Evolutionary conservation across 2,888 invertebrate species (phyloP).

Genomic region (Argyresthia albistria): DNA sequence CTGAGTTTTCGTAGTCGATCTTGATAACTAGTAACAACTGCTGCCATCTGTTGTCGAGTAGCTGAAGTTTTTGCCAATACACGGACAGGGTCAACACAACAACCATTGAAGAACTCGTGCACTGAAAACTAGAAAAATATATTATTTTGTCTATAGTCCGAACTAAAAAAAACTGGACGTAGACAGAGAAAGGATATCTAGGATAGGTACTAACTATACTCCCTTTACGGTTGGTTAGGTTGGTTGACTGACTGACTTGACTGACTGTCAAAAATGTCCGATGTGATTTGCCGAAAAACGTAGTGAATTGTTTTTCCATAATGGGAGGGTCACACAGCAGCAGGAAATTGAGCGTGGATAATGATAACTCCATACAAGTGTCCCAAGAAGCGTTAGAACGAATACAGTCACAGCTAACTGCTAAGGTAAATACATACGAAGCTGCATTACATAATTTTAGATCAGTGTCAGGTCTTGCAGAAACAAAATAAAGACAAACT

Average conservation of each 20-base stretch:
- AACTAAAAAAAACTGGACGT: background rate
- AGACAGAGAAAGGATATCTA: too few species aligned
- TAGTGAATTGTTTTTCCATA: constrained; percentile 36
- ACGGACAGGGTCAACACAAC: too few species aligned
- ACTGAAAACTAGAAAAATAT: too few species aligned
- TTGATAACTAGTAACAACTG: background rate
- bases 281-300: constrained; percentile 27
- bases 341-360: constrained; percentile 60
- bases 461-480: constrained; percentile 53
- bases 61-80: constrained; percentile 7
- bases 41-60: constrained; percentile 19
- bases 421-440: constrained; percentile 48
- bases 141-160: background rate
- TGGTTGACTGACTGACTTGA: too few species aligned
- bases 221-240: too few species aligned
- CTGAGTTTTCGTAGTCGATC: too few species aligned
- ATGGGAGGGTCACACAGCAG: constrained; percentile 75
- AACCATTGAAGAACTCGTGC: too few species aligned
- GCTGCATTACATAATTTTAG: constrained; percentile 59
- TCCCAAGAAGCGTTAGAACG: constrained; percentile 63
- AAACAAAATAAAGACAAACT: constrained; percentile 23
- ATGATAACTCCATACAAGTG: constrained; percentile 63
- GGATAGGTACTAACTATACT: too few species aligned
- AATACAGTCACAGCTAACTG: constrained; percentile 52
- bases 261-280: constrained; percentile 32